Conservation (phyloP, 2,888 invertebrate genomes). For the Villa cingulata region DNA sequence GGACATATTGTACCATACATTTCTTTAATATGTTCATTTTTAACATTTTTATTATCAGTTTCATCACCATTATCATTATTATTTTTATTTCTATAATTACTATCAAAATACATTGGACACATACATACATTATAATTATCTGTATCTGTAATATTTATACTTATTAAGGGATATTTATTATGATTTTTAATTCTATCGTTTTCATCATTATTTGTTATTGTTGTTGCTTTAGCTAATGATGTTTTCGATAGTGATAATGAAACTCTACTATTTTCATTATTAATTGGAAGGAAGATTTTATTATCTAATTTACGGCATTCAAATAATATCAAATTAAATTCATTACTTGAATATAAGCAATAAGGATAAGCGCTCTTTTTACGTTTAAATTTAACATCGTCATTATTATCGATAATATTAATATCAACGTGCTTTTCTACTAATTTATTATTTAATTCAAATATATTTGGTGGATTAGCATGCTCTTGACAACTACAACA, state of each 20-base stretch:
- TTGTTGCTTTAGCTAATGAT: neutral
- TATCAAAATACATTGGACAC: constrained; percentile 18
- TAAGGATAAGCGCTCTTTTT: neutral
- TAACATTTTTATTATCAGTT: constrained; percentile 7
- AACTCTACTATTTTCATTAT: neutral
- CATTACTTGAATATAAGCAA: constrained; percentile 20
- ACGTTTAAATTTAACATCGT: neutral
- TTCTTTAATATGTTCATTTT: constrained; percentile 6
- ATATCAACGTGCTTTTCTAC: constrained; percentile 19
- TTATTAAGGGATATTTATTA: constrained; percentile 20
- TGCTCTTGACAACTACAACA: constrained; percentile 43
- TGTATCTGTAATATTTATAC: constrained; percentile 41
- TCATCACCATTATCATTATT: neutral
- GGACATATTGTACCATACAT: constrained; percentile 23
- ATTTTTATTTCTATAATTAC: neutral
- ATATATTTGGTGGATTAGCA: constrained; percentile 10
- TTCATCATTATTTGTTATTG: constrained; percentile 14
- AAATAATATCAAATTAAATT: constrained; percentile 19
- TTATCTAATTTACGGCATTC: constrained; percentile 20
- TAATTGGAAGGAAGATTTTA: constrained; percentile 2
- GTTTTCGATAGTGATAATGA: neutral
- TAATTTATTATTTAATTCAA: constrained; percentile 4
- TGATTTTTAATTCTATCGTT: constrained; percentile 14
- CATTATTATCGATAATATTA: neutral
- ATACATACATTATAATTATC: constrained; percentile 34